phyloP scores from a whole-genome alignment of 2,888 invertebrate species.

The Drosophila differens region DNA sequence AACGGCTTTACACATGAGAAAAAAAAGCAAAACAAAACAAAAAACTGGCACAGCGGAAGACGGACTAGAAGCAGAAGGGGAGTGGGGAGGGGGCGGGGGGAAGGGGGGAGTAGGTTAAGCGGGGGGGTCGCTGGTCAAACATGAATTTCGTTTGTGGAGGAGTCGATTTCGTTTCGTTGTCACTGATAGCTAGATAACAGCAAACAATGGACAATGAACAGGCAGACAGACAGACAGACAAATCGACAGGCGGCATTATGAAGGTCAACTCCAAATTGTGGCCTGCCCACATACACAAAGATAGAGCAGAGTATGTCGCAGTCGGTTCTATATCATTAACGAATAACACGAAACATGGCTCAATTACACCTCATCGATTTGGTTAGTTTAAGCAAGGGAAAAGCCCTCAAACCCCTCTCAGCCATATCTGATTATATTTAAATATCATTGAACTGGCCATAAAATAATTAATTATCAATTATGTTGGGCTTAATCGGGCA shows the following conservation, averaged over 20 bases:
- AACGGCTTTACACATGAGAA: conserved; percentile 35
- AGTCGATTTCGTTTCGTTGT: conserved; percentile 16
- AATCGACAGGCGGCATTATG: conserved; percentile 2
- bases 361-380: not conserved
- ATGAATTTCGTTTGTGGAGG: conserved; percentile 2
- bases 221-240: not conserved
- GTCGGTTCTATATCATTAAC: not conserved
- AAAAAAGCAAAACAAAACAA: not conserved
- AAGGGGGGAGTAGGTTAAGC: not conserved
- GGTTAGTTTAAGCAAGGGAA: not conserved
- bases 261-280: conserved; percentile 26
- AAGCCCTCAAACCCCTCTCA: not conserved
- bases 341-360: not conserved
- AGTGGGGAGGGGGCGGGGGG: rapidly evolving
- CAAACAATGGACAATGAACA: not conserved
- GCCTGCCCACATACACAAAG: not conserved
- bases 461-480: not conserved
- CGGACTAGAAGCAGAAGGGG: not conserved
- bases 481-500: not conserved
- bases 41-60: conserved; percentile 10
- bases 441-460: not conserved
- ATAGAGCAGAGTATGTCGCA: not conserved
- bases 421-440: not conserved
- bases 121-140: not conserved
- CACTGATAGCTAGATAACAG: conserved; percentile 14